Conservation (phyloP, 1,140 invertebrate species). For the Temnothorax longispinosus region DNA sequence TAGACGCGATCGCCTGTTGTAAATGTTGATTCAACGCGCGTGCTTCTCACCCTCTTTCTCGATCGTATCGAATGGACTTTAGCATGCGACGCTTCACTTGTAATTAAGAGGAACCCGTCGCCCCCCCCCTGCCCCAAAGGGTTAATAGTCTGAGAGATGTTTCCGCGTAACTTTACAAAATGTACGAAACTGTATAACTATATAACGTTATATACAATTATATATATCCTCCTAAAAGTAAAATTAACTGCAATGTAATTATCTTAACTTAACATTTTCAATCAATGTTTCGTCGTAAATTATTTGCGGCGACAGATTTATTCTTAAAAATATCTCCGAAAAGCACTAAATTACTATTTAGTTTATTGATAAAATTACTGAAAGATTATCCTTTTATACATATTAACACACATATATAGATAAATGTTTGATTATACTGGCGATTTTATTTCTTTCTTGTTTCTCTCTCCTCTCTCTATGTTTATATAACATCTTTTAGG, state of each 20-base stretch:
- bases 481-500: not conserved
- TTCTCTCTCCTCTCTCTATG: not conserved
- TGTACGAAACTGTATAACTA: not conserved
- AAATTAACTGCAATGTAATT: not conserved
- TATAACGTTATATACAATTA: not conserved
- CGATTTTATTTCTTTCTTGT: not conserved
- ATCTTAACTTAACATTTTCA: not conserved
- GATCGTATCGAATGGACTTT: constrained; percentile 3
- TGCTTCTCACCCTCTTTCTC: not conserved
- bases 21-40: constrained; percentile 29
- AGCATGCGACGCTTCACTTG: not conserved
- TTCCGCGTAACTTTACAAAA: not conserved
- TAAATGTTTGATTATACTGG: not conserved
- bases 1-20: constrained; percentile 26
- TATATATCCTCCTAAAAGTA: not conserved
- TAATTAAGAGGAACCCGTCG: not conserved
- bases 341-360: not conserved
- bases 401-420: not conserved
- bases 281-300: not conserved
- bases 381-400: not conserved
- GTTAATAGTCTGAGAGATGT: not conserved
- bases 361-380: not conserved
- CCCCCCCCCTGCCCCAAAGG: too few relatives aligned
- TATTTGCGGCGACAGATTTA: not conserved
- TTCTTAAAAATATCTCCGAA: not conserved